These are phyloP conservation scores for Yponomeuta sedellus DNA, from an alignment of 2,888 invertebrate species.

Conservation along the genomic window DNA sequence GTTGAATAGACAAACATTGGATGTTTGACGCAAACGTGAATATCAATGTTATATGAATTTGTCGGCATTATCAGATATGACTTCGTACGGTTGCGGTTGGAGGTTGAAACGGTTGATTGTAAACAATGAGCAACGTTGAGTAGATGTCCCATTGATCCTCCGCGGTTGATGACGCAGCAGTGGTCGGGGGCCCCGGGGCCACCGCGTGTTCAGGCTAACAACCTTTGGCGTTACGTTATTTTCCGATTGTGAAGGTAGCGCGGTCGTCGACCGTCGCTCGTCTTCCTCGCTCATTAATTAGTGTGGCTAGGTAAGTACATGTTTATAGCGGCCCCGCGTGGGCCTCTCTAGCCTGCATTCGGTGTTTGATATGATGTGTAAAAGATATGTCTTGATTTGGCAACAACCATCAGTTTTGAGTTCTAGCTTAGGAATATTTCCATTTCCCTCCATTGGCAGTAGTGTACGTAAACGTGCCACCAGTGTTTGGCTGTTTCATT, in stretches of 20 bases:
- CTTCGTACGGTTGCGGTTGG: not conserved
- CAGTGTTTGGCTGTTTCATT: not conserved
- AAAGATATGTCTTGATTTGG: not conserved
- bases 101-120: not conserved
- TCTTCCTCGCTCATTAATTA: constrained; percentile 50
- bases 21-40: not conserved
- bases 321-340: constrained; percentile 39
- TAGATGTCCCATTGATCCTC: constrained; percentile 13
- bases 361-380: constrained; percentile 16
- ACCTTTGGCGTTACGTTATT: constrained; percentile 36
- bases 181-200: constrained; percentile 19
- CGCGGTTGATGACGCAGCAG: not conserved
- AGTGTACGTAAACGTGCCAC: too few species aligned
- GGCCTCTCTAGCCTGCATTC: constrained; percentile 39
- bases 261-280: constrained; percentile 56
- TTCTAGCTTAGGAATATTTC: not conserved
- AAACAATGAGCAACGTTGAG: constrained; percentile 6
- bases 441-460: too few species aligned
- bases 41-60: not conserved
- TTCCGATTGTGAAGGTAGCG: constrained; percentile 40
- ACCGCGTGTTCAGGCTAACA: constrained; percentile 36
- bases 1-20: too few species aligned
- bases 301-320: constrained; percentile 33
- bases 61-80: not conserved
- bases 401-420: not conserved